phyloP scores from a whole-genome alignment of 1,140 invertebrate species.

The Drosophila fuyamai region DNA sequence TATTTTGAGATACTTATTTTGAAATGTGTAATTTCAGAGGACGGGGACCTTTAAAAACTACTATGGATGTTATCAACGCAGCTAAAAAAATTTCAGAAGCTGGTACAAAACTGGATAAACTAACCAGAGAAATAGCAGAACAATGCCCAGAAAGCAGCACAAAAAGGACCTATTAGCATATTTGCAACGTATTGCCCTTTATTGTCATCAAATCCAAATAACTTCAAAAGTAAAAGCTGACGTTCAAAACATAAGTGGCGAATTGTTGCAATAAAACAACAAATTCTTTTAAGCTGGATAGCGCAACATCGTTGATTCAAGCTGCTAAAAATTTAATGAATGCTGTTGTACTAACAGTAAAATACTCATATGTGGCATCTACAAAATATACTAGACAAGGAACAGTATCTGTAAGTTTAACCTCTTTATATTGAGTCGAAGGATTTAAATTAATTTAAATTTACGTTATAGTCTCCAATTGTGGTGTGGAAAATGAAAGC shows the following conservation, averaged over 20 bases:
- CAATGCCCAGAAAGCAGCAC: slow-evolving; percentile 99
- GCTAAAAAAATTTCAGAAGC: slow-evolving; percentile 99
- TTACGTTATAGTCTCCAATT: slow-evolving; percentile 91
- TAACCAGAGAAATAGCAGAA: slow-evolving; percentile 98
- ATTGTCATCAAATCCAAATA: slow-evolving; percentile 99
- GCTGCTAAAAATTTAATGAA: slow-evolving; percentile 99
- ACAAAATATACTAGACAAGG: slow-evolving; percentile 97
- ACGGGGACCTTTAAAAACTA: slow-evolving; percentile 98
- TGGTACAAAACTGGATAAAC: slow-evolving; percentile 97
- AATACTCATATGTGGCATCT: slow-evolving; percentile 98
- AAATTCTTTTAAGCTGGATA: slow-evolving; percentile 90
- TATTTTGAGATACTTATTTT: background rate
- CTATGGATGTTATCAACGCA: slow-evolving; percentile 99
- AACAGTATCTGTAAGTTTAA: slow-evolving; percentile 91
- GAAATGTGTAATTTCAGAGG: slow-evolving; percentile 88
- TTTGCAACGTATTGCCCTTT: slow-evolving; percentile 97
- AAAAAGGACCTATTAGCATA: slow-evolving; percentile 99
- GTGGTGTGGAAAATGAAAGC: slow-evolving; percentile 99
- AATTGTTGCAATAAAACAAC: slow-evolving; percentile 78
- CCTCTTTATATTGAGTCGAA: background rate
- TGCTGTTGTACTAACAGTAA: slow-evolving; percentile 98
- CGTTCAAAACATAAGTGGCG: slow-evolving; percentile 99
- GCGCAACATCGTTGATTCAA: slow-evolving; percentile 99
- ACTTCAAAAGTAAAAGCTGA: slow-evolving; percentile 99
- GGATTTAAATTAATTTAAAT: background rate